Evolutionary conservation across 2,113 vertebrate species (phyloP).

Genomic region (Chlamydotis undulata): DNA sequence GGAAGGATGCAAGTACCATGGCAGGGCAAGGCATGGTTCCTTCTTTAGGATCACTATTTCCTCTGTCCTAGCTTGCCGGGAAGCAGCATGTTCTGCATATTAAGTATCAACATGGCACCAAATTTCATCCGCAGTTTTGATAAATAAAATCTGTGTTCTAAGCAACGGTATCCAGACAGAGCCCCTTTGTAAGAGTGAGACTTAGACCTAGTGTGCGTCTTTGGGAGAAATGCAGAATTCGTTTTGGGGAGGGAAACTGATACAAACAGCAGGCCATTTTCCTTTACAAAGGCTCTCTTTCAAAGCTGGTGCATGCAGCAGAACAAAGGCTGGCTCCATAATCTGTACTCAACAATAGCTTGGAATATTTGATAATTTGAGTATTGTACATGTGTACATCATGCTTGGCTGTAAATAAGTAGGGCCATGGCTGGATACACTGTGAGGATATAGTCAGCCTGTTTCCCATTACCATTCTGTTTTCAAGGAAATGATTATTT

Average conservation of each 20-base stretch:
- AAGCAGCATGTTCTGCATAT: slow-evolving; percentile 32
- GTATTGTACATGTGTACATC: slow-evolving; percentile 48
- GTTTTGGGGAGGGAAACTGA: not conserved
- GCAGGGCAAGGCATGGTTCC: not conserved
- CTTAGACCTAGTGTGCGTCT: slow-evolving; percentile 43
- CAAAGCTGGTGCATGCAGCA: slow-evolving; percentile 19
- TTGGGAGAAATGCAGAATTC: slow-evolving; percentile 28
- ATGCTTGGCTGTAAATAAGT: slow-evolving; percentile 22
- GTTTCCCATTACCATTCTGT: not conserved
- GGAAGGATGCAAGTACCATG: not conserved
- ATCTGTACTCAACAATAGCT: slow-evolving; percentile 10
- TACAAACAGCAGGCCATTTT: slow-evolving; percentile 55
- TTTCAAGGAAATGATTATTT: not conserved
- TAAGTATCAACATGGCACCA: not conserved
- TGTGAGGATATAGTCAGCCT: not conserved
- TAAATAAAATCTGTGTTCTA: slow-evolving; percentile 65
- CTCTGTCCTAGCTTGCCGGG: not conserved
- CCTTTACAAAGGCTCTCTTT: slow-evolving; percentile 32
- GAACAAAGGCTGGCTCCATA: slow-evolving; percentile 49
- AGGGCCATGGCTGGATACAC: not conserved
- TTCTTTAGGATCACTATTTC: not conserved
- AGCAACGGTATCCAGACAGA: slow-evolving; percentile 25
- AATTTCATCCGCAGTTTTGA: slow-evolving; percentile 23
- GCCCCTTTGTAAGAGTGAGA: slow-evolving; percentile 18
- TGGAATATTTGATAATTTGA: slow-evolving; percentile 44